Evolutionary conservation across 2,113 vertebrate genomes (phyloP).

Genomic region (Hylia prasina): DNA sequence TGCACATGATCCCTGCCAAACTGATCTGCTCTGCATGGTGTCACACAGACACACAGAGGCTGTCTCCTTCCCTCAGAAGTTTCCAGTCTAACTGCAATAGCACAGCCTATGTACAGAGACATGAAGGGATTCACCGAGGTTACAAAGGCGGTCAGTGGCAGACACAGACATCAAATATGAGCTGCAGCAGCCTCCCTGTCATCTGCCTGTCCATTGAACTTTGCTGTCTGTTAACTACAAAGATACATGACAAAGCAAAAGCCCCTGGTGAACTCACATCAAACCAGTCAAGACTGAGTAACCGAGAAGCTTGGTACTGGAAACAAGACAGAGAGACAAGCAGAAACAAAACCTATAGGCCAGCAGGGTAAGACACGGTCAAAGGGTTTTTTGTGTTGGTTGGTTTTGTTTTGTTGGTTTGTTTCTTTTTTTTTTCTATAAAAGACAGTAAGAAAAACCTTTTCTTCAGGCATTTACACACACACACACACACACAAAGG

Average conservation of each 20-base stretch:
- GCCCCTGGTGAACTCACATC: constrained; percentile 16
- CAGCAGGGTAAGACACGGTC: neutral
- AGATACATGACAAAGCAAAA: neutral
- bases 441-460: neutral
- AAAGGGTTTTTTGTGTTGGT: neutral
- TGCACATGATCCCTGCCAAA: neutral
- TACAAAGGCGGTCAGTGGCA: neutral
- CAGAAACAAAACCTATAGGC: neutral
- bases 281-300: constrained; percentile 2
- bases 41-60: neutral
- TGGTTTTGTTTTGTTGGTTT: too few species aligned
- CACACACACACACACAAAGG: neutral
- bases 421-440: neutral
- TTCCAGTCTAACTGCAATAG: neutral
- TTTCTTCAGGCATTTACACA: neutral
- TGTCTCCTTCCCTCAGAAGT: neutral
- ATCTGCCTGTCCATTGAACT: neutral
- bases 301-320: neutral
- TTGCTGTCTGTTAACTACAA: constrained; percentile 8
- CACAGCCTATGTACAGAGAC: neutral
- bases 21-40: neutral
- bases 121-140: neutral
- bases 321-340: neutral
- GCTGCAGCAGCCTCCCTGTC: neutral
- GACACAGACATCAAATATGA: neutral